Evolutionary conservation across 1,140 invertebrate genomes (phyloP).

Genomic region (Octopus sinensis): DNA sequence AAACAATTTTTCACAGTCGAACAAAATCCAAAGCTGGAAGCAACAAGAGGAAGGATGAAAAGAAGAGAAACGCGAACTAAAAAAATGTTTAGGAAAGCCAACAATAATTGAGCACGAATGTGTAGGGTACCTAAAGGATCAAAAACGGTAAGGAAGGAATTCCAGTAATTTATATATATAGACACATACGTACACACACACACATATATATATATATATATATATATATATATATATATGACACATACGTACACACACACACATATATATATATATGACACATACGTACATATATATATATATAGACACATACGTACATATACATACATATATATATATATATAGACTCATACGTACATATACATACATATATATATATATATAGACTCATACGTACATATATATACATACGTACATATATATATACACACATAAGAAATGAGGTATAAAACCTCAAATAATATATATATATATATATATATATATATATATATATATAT

Average conservation of each 20-base stretch:
- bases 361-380: background rate
- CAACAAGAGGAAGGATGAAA: too few relatives aligned
- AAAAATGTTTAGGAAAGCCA: too few relatives aligned
- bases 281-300: background rate
- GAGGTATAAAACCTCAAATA: background rate
- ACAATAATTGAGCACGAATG: too few relatives aligned
- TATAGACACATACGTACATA: background rate
- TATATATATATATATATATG: background rate
- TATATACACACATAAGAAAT: background rate
- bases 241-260: background rate
- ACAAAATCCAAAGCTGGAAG: too few relatives aligned
- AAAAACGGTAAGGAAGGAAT: too few relatives aligned
- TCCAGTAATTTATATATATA: background rate
- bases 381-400: background rate
- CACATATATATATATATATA: background rate
- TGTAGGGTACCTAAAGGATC: too few relatives aligned
- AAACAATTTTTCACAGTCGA: too few relatives aligned
- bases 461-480: constrained; percentile 2
- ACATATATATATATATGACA: background rate
- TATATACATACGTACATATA: background rate
- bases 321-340: background rate
- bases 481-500: background rate
- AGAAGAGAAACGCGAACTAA: too few relatives aligned
- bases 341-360: background rate
- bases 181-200: background rate